Base-by-base conservation (phyloP, 53 echinoderm and acorn worm species). In the Echinometra lucunter region DNA sequence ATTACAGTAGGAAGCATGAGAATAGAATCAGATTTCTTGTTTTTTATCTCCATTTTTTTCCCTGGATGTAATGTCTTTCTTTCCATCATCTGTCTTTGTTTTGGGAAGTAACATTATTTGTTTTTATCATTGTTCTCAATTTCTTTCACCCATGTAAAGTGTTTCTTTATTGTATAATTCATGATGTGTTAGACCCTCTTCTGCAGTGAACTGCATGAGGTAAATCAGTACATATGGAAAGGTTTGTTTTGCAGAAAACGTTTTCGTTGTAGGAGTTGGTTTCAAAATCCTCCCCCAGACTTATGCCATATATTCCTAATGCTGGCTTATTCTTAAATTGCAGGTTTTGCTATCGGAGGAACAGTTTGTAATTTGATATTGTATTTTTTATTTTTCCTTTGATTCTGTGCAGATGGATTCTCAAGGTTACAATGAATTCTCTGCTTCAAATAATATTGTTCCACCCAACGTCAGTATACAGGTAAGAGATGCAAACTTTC, bases 391-490 rank as follows among this genome's bases (percentile, higher is more conserved):
- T 66, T 91, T 66, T 57, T 91, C 35, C 32, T 57, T 56, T 9
- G 18, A 32, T 88, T 6, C n/a, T n/a, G n/a, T n/a, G n/a, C 45
- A 91, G 91, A 91, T 91, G 91, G 85, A 94, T 42, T 60, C 94
- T 13, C 94, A 58, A 57, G 94, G 85, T 4, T 94, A 83, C 85
- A 66, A 25, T 57, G 94, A 94, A 30, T 94, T 83, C 30, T 38
- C 94, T 15, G 4, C 94, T 23, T 82, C 94, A 40, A 94, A 66
- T 45, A 97, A 96, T 82, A 96, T 96, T 58, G 96, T 97, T 27
- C 98, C 99, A 92, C 99, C 99, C 21, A 99, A 99, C 95, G 99
- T 99, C 82, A 98, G 97, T 66, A 99, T 99, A 97, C 99, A 99
- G 99, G 99, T 99, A 94, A 93, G 95, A 34, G n/a, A n/a, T 38